Percentiles rank a stretch among this genome's conserved stretches.
These are phyloP conservation scores for Elmis aenea DNA, from an alignment of 2,888 invertebrate species.

Conservation along the genomic window DNA sequence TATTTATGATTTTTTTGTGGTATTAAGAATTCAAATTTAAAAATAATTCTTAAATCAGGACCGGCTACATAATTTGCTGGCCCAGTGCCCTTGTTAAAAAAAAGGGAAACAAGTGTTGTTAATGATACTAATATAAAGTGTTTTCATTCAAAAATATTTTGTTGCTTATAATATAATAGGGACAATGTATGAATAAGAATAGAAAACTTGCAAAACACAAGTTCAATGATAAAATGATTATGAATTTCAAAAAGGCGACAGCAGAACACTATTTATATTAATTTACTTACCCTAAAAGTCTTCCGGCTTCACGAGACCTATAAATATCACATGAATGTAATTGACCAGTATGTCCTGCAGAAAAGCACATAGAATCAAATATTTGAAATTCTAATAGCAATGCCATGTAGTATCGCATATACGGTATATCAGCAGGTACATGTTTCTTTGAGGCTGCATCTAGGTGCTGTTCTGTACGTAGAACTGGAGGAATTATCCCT, in stretches of 20 bases:
- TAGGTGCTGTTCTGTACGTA: constrained; percentile 68
- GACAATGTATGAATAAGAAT: no score
- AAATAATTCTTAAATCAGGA: no score
- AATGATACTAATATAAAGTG: no score
- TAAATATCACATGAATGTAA: constrained; percentile 80
- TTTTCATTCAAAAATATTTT: no score
- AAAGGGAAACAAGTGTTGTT: no score
- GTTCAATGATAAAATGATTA: constrained; percentile 1
- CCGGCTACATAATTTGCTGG: no score
- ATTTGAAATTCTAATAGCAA: constrained; percentile 82
- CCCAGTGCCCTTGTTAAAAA: no score
- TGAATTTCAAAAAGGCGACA: background rate
- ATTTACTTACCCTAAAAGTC: constrained; percentile 60
- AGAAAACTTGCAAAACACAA: no score
- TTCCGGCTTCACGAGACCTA: constrained; percentile 72
- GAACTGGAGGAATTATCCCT: constrained; percentile 68
- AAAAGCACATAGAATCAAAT: constrained; percentile 70
- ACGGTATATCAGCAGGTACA: constrained; percentile 68
- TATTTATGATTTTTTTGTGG: no score
- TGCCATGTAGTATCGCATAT: constrained; percentile 75
- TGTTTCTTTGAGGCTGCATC: constrained; percentile 83
- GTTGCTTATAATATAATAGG: no score
- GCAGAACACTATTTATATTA: constrained; percentile 21
- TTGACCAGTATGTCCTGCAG: constrained; percentile 66
- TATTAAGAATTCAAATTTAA: no score